A percentile compares a stretch with the other conserved stretches of the same genome.
These are phyloP conservation scores for Mactromeris polynyma DNA, from an alignment of 2,888 invertebrate species.

Conservation along the genomic window DNA sequence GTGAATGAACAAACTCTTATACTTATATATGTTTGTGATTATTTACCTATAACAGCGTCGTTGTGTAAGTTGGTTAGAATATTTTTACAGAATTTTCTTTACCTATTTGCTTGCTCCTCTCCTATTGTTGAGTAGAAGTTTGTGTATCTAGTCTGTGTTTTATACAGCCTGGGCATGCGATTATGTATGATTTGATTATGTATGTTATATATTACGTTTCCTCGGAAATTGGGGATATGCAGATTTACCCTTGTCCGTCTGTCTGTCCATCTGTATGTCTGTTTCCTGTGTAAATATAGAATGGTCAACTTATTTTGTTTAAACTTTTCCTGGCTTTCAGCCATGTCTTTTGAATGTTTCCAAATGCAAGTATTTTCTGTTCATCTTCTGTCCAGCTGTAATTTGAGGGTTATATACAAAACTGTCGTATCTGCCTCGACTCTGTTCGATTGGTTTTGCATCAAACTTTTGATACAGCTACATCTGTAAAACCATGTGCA, in stretches of 20 bases:
- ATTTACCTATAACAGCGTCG: slow-evolving; percentile 71
- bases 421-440: too few species aligned
- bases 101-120: slow-evolving; percentile 41
- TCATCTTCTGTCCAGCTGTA: too few species aligned
- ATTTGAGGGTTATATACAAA: too few species aligned
- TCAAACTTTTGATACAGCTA: too few species aligned
- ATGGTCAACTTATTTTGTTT: background rate
- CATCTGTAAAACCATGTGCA: too few species aligned
- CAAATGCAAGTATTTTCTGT: too few species aligned
- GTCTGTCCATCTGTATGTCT: background rate
- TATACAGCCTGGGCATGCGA: slow-evolving; percentile 12
- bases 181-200: too few species aligned
- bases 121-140: background rate
- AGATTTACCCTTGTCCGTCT: background rate
- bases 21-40: slow-evolving; percentile 57
- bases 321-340: background rate
- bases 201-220: too few species aligned
- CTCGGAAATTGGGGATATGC: too few species aligned
- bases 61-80: slow-evolving; percentile 74
- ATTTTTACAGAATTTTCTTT: slow-evolving; percentile 45
- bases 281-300: background rate
- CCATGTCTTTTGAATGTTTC: background rate
- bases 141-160: slow-evolving; percentile 17
- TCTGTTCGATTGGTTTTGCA: too few species aligned
- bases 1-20: background rate